Evolutionary conservation across 1,140 invertebrate species (phyloP).

Genomic region (Dufourea novaeangliae): DNA sequence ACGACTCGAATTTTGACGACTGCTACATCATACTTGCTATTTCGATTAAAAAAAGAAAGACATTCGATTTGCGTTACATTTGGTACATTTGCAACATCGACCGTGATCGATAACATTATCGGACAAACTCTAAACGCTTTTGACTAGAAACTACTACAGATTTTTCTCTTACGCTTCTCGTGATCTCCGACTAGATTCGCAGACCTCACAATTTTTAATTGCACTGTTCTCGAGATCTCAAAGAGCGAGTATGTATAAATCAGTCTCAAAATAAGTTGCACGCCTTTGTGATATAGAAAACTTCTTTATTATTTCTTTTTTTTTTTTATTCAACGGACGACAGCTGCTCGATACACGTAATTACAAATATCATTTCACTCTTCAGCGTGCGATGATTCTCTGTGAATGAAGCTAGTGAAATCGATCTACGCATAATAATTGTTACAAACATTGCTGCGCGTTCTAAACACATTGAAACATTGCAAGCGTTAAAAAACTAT

Average conservation of each 20-base stretch:
- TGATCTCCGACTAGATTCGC: constrained; percentile 56
- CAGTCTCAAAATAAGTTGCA: constrained; percentile 60
- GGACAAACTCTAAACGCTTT: constrained; percentile 32
- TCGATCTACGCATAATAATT: constrained; percentile 22
- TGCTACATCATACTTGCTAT: background rate
- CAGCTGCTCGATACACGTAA: constrained; percentile 52
- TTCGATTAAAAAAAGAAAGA: background rate
- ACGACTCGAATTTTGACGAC: background rate
- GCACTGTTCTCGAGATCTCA: constrained; percentile 56
- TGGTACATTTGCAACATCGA: constrained; percentile 20
- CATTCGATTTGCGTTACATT: background rate
- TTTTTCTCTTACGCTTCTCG: constrained; percentile 11
- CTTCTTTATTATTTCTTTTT: constrained; percentile 35
- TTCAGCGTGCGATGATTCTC: constrained; percentile 17
- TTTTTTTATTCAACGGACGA: constrained; percentile 51
- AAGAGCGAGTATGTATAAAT: constrained; percentile 52
- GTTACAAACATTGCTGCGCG: constrained; percentile 19
- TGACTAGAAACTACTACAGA: constrained; percentile 54
- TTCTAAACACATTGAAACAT: constrained; percentile 16
- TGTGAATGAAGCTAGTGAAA: constrained; percentile 37
- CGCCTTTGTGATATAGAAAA: constrained; percentile 49
- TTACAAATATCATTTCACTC: background rate
- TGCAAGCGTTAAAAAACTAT: constrained; percentile 41
- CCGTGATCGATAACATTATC: constrained; percentile 27
- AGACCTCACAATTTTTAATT: constrained; percentile 52